Percentiles rank a stretch among this genome's conserved stretches.
Conservation (phyloP, 2,113 vertebrate species). For the Pseudorectes ferrugineus region DNA sequence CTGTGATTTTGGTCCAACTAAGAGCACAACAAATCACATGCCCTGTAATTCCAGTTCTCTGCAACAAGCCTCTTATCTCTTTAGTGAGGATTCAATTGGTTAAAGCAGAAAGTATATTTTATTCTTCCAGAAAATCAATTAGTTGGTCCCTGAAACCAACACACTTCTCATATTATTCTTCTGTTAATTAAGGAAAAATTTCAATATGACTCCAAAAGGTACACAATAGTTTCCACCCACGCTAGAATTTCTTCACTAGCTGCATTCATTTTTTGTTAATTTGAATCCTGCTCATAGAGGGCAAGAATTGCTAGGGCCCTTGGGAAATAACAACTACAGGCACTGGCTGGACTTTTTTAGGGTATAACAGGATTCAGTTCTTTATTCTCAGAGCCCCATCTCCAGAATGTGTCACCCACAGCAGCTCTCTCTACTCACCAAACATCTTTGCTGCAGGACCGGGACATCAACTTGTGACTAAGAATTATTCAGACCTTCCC, state of each 20-base stretch:
- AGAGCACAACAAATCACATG: not conserved
- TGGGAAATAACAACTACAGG: not conserved
- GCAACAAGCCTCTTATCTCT: not conserved
- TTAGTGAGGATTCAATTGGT: not conserved
- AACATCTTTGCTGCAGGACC: not conserved
- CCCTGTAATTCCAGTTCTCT: not conserved
- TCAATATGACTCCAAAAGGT: not conserved
- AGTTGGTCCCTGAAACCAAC: not conserved
- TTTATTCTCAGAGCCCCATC: not conserved
- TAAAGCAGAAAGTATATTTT: not conserved
- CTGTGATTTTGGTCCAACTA: not conserved
- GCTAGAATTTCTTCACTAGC: not conserved
- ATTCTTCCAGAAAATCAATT: not conserved
- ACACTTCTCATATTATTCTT: not conserved
- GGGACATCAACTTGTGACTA: not conserved
- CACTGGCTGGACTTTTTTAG: not conserved
- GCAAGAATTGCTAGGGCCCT: not conserved
- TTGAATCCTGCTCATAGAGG: not conserved
- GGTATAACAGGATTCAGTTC: not conserved
- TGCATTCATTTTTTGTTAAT: not conserved
- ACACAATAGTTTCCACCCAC: not conserved
- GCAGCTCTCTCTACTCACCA: not conserved
- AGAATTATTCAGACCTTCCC: not conserved
- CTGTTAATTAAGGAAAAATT: not conserved
- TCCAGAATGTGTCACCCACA: not conserved